These are phyloP conservation scores for Phortica okadai DNA, from an alignment of 2,888 invertebrate species.

Conservation along the genomic window DNA sequence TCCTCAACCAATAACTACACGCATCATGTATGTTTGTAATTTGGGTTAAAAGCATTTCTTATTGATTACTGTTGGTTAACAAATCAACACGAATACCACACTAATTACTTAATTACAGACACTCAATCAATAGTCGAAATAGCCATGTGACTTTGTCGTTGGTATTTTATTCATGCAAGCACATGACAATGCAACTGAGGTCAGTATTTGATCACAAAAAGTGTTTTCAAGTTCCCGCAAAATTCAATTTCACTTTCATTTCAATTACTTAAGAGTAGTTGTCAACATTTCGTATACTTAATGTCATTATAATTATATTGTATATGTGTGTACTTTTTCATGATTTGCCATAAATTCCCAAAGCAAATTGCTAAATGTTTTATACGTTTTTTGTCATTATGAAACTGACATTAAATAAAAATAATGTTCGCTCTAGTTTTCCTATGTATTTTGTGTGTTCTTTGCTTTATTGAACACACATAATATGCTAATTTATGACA, in stretches of 20 bases:
- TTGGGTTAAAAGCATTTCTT: conserved; percentile 31
- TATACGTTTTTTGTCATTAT: neutral
- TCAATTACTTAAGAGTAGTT: too few relatives aligned
- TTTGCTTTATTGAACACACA: conserved; percentile 31
- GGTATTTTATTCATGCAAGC: neutral
- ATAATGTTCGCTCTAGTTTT: neutral
- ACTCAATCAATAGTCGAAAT: conserved; percentile 38
- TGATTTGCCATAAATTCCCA: too few relatives aligned
- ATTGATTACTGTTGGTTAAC: conserved; percentile 10
- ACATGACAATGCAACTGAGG: neutral
- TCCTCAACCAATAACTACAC: too few relatives aligned
- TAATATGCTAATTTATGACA: conserved; percentile 35
- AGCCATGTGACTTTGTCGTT: neutral
- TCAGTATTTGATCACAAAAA: too few relatives aligned
- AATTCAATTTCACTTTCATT: too few relatives aligned
- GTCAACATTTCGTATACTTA: too few relatives aligned
- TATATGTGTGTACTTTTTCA: too few relatives aligned
- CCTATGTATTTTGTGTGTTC: conserved; percentile 13
- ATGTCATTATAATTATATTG: too few relatives aligned
- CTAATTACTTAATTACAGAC: conserved; percentile 46
- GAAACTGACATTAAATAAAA: conserved; percentile 7
- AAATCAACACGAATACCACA: conserved; percentile 44
- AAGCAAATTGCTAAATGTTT: too few relatives aligned
- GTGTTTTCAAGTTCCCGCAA: too few relatives aligned
- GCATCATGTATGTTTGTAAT: neutral